Base-by-base conservation (phyloP, 1,140 invertebrate genomes). In the Galleria mellonella region DNA sequence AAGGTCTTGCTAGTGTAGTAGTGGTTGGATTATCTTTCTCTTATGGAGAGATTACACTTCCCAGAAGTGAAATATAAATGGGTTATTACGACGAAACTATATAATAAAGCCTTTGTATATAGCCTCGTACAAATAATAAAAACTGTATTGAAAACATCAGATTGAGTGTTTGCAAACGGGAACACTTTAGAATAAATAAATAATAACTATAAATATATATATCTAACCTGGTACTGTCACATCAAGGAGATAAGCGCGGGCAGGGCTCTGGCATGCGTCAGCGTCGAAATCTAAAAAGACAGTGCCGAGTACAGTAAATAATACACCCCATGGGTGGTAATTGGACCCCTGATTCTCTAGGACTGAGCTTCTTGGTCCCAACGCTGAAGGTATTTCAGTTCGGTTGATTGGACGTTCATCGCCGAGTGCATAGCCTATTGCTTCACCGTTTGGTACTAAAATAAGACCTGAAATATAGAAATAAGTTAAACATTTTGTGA, bases 201-300 rank as follows among this genome's bases (percentile, higher is more conserved):
- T 23, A 23, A 23, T 23, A 23, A 23, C n/a, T n/a, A n/a, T n/a
- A n/a, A n/a, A n/a, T n/a, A n/a, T n/a, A n/a, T n/a, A n/a, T 12
- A 33, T 1, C 67, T 82, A 70, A 94, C 94, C 94, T 87, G 95
- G 93, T 53, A 96, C 79, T 31, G 94, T 96, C 9, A 98, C 93
- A 70, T 98, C 97, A 7, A 98, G 88, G 0, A 99, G 88, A 87
- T 97, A 98, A 29, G 97, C 95, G 55, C 97, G 88, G 0, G 95
- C 91, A 0, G 97, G 97, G 70, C 96, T 97, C 78, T 98, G 97
- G 62, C 97, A 98, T 23, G 96, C 96, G 73, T 98, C 97, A 0
- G 97, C 97, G 76, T 97, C 95, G 78, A 98, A 98, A 81, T 99
- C 97, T 15, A 98, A 85, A 7, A 98, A 83, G 17, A 97, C 95